Evolutionary conservation across 1,140 invertebrate genomes (phyloP), one percentile per base, ranked within the genome.

Genomic region (Aphelenchoides fujianensis): DNA sequence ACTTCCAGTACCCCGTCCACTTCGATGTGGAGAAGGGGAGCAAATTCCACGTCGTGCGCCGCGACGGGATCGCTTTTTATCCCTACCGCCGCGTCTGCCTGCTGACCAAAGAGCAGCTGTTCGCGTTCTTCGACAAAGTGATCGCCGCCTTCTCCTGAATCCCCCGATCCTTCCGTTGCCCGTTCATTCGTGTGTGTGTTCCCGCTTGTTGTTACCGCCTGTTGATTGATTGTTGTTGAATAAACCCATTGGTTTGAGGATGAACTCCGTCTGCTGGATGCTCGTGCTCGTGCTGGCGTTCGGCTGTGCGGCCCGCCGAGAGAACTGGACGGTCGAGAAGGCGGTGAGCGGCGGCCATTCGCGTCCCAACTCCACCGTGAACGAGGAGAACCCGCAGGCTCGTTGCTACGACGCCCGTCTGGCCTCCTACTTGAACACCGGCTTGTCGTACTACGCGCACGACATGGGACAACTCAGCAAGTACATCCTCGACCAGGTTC

Each of bases 1-100:
- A 61, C 48, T 78, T 78, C 48, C 76, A 78, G 72, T 78, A 78
- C 30, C 69, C 77, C 3, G 76, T 78, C 32, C 59, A 78, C 19
- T 74, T 55, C 30, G 76, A 78, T 28, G 76, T 78, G 7, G 76
- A 78, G 36, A 74, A 59, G 3, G 36, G 48, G 27, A 77, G 74
- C 12, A 81, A 81, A 35, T 78, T 78, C 55, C 69, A 77, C 35
- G 55, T 23, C 16, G 69, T 68, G 27, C 34, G 30, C 1, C 74
- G 74, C 12, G 55, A 72, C 63, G 78, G 73, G 12, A 68, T 72
- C 5, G 53, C 48, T 0, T 78, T 76, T 34, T 64, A 41, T 0
- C 74, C 74, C 2, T 75, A 64, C 31, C 75, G 74, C 27, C 74
- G 74, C 9, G 75, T 78, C 48, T 78, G 76, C 30, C 53, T 77